Evolutionary conservation across 2,797 vertebrate genomes (phyloP).

Genomic region (Heterohyrax brucei): DNA sequence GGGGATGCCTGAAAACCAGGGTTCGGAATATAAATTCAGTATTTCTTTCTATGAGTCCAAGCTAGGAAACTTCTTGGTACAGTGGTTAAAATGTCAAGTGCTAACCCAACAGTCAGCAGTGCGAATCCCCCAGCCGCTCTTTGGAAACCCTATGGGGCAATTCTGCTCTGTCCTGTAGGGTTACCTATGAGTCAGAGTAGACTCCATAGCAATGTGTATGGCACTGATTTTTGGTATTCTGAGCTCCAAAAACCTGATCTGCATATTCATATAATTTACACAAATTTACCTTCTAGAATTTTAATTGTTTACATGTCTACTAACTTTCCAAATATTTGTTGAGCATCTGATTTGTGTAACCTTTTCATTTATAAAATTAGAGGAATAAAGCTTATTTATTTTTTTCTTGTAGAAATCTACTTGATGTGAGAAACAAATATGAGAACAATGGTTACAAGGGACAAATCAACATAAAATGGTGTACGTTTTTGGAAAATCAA

Average conservation of each 20-base stretch:
- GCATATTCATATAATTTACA: neutral
- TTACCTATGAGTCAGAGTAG: too few species aligned
- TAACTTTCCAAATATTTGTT: neutral
- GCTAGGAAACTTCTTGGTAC: neutral
- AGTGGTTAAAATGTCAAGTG: too few species aligned
- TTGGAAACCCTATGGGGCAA: too few species aligned
- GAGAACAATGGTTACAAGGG: slow-evolving; percentile 63
- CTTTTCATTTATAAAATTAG: slow-evolving; percentile 41
- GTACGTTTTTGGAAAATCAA: slow-evolving; percentile 58
- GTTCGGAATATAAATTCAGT: slow-evolving; percentile 5
- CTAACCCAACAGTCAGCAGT: too few species aligned
- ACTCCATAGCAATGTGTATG: too few species aligned
- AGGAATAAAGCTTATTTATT: too few species aligned
- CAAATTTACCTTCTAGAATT: neutral
- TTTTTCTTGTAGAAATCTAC: slow-evolving; percentile 43
- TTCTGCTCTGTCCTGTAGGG: too few species aligned
- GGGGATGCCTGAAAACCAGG: neutral
- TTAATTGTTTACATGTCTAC: slow-evolving; percentile 32
- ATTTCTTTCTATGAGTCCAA: neutral
- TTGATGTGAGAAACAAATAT: slow-evolving; percentile 74
- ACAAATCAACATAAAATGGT: slow-evolving; percentile 63
- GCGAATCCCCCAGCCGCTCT: too few species aligned
- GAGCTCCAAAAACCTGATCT: neutral
- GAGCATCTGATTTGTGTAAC: slow-evolving; percentile 3
- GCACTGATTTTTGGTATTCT: too few species aligned